phyloP scores from a whole-genome alignment of 1,140 invertebrate species.

The Scaptomyza montana region DNA sequence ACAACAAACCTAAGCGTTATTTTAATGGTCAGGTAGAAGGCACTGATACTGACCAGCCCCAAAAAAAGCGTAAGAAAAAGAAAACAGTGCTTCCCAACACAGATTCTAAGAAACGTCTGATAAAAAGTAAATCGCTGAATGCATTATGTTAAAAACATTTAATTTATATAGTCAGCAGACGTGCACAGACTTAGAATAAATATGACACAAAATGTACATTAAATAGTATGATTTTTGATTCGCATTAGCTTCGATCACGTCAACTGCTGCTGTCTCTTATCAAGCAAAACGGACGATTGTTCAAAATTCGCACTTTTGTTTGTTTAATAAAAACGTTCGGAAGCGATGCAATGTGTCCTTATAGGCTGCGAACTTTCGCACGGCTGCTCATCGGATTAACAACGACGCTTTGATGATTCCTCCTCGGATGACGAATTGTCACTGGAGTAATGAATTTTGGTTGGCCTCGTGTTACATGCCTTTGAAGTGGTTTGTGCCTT shows the following conservation, averaged over 20 bases:
- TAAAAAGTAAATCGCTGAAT: slow-evolving; percentile 36
- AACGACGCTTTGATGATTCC: neutral
- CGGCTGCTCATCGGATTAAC: too few species aligned
- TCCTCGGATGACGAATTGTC: neutral
- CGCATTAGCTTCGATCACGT: too few species aligned
- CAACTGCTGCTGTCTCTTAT: too few species aligned
- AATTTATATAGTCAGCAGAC: neutral
- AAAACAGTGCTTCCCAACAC: slow-evolving; percentile 1
- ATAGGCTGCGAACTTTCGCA: too few species aligned
- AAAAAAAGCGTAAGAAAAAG: slow-evolving; percentile 36
- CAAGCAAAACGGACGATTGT: too few species aligned
- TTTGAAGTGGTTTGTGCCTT: neutral
- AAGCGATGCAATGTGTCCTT: too few species aligned
- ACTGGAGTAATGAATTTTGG: neutral
- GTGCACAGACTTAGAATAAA: neutral
- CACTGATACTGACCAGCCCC: neutral
- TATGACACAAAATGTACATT: too few species aligned
- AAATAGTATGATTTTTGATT: too few species aligned
- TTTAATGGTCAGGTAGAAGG: slow-evolving; percentile 29
- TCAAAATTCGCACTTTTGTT: too few species aligned
- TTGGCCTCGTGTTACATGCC: neutral
- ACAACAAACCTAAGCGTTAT: slow-evolving; percentile 53
- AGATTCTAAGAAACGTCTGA: slow-evolving; percentile 12
- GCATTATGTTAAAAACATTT: slow-evolving; percentile 24
- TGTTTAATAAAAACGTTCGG: too few species aligned